Conservation (phyloP, 2,113 vertebrate species). For the Diphyllodes magnificus region DNA sequence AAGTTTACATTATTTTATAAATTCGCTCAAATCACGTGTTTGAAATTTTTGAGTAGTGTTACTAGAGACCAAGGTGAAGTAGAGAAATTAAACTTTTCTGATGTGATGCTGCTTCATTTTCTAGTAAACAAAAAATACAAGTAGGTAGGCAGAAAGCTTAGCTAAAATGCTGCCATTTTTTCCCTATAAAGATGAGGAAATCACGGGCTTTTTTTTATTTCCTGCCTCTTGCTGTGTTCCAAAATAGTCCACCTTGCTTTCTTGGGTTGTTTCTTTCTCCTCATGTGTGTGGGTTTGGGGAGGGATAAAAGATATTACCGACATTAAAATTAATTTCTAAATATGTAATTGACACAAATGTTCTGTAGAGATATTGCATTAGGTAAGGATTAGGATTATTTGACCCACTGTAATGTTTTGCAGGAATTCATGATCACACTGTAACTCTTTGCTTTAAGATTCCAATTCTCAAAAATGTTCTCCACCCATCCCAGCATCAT, state of each 20-base stretch:
- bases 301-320: background rate
- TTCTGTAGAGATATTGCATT: background rate
- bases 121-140: background rate
- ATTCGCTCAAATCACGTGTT: background rate
- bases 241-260: background rate
- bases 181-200: background rate
- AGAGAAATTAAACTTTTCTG: background rate
- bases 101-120: background rate
- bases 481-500: rapidly evolving
- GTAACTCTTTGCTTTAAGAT: background rate
- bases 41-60: background rate
- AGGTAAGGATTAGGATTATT: background rate
- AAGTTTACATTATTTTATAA: background rate
- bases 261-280: background rate
- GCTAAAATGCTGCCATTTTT: background rate
- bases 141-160: background rate
- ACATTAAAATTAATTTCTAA: background rate
- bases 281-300: background rate
- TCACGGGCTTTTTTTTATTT: background rate
- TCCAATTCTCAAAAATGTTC: background rate
- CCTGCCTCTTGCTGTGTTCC: background rate
- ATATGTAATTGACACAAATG: rapidly evolving
- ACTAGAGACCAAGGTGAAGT: background rate
- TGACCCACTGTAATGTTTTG: background rate
- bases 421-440: background rate